A percentile compares a stretch with the other conserved stretches of the same genome.
phyloP scores from a whole-genome alignment of 2,888 invertebrate species.

The Malacosoma neustria region DNA sequence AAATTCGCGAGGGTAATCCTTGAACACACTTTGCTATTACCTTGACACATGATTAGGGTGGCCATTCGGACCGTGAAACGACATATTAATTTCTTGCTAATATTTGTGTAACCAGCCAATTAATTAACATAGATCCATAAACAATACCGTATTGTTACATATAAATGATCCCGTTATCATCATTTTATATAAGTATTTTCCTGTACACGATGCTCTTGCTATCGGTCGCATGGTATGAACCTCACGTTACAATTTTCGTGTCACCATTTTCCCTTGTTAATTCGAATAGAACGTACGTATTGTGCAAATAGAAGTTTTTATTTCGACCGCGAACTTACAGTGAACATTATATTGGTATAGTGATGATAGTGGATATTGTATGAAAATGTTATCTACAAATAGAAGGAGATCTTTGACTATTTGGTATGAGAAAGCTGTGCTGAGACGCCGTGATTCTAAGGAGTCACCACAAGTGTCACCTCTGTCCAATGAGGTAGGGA shows the following conservation, averaged over 20 bases:
- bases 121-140: conserved; percentile 11
- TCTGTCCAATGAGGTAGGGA: conserved; percentile 29
- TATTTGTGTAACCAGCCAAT: no score
- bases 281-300: conserved; percentile 52
- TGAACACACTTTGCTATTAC: no score
- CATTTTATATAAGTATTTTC: conserved; percentile 36
- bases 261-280: conserved; percentile 59
- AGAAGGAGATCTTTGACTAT: conserved; percentile 39
- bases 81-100: no score
- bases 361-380: conserved; percentile 11
- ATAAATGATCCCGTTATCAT: conserved; percentile 45
- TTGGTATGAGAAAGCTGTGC: conserved; percentile 37
- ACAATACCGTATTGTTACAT: conserved; percentile 12
- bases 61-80: no score
- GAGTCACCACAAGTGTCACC: conserved; percentile 26
- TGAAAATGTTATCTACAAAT: conserved; percentile 17
- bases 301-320: conserved; percentile 19
- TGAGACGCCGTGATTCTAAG: conserved; percentile 33
- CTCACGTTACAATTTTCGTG: conserved; percentile 33
- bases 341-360: no score
- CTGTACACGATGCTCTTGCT: conserved; percentile 37
- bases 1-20: no score
- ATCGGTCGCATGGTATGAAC: conserved; percentile 31
- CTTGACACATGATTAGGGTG: no score
- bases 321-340: conserved; percentile 21